Conservation (phyloP, 2,888 invertebrate species). For the Noctuana brunneofusca region DNA sequence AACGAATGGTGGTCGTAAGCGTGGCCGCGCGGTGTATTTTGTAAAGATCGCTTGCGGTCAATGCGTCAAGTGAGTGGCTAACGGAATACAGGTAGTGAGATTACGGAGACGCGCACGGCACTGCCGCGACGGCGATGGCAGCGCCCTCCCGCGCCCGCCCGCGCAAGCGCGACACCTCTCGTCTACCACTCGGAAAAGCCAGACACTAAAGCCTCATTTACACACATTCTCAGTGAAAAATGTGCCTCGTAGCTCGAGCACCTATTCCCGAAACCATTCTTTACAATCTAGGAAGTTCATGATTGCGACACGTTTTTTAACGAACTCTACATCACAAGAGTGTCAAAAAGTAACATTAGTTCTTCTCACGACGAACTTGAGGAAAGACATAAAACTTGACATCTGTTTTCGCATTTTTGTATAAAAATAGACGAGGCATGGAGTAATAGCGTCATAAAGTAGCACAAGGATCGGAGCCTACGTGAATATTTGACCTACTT, state of each 20-base stretch:
- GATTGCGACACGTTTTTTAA: conserved; percentile 3
- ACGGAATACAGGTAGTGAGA: conserved; percentile 52
- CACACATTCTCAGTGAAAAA: conserved; percentile 44
- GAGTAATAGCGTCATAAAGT: conserved; percentile 15
- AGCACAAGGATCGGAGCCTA: conserved; percentile 24
- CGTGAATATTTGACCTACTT: conserved; percentile 61
- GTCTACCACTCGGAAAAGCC: conserved; percentile 44
- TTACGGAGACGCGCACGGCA: conserved; percentile 67
- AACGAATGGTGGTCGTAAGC: conserved; percentile 52
- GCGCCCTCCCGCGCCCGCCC: conserved; percentile 61
- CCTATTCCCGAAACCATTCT: conserved; percentile 22
- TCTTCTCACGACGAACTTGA: not conserved
- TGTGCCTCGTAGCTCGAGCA: conserved; percentile 20
- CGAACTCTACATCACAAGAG: conserved; percentile 2
- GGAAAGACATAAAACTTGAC: conserved; percentile 11
- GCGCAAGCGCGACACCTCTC: conserved; percentile 42
- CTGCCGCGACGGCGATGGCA: conserved; percentile 58
- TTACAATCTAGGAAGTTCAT: conserved; percentile 5
- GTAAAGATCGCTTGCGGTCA: conserved; percentile 59
- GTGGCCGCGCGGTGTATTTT: conserved; percentile 59
- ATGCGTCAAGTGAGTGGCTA: conserved; percentile 46
- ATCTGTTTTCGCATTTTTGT: conserved; percentile 11
- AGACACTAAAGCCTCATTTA: conserved; percentile 56
- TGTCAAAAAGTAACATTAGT: not conserved
- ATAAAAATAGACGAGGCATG: conserved; percentile 18